A percentile compares a stretch with the other conserved stretches of the same genome.
Conservation (phyloP, 2,797 vertebrate species). For the Darevskia nairensis region DNA sequence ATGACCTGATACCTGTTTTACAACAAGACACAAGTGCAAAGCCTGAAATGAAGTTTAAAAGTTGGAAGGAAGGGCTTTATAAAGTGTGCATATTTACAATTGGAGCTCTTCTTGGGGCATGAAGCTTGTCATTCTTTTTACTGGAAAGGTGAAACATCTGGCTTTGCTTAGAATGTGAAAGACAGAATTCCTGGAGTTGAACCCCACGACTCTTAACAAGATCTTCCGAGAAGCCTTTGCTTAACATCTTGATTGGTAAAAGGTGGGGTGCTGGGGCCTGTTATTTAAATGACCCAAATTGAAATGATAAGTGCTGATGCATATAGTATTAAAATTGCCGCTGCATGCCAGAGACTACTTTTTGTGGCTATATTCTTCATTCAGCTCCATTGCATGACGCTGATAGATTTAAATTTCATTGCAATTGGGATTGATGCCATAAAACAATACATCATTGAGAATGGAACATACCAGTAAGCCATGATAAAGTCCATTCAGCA, state of each 20-base stretch:
- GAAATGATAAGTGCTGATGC: slow-evolving; percentile 44
- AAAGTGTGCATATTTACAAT: slow-evolving; percentile 56
- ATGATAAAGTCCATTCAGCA: slow-evolving; percentile 29
- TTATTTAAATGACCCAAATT: slow-evolving; percentile 55
- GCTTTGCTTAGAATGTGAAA: slow-evolving; percentile 53
- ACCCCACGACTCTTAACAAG: slow-evolving; percentile 29
- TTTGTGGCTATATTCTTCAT: slow-evolving; percentile 56
- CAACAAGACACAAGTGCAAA: slow-evolving; percentile 58
- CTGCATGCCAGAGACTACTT: slow-evolving; percentile 13
- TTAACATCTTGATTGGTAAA: slow-evolving; percentile 62
- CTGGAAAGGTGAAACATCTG: slow-evolving; percentile 42
- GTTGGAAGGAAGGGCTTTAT: slow-evolving; percentile 58
- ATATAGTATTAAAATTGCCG: background rate
- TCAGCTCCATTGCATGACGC: slow-evolving; percentile 53
- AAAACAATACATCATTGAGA: slow-evolving; percentile 32
- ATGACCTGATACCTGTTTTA: slow-evolving; percentile 40
- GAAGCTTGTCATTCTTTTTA: slow-evolving; percentile 42
- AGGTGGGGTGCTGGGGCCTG: slow-evolving; percentile 31
- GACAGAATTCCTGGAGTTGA: slow-evolving; percentile 44
- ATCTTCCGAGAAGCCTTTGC: slow-evolving; percentile 38
- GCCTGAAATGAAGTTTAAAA: slow-evolving; percentile 63
- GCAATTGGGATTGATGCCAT: slow-evolving; percentile 50
- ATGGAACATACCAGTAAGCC: slow-evolving; percentile 4
- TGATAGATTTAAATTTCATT: slow-evolving; percentile 65
- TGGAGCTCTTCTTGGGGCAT: slow-evolving; percentile 42